Base-by-base conservation (phyloP, 2,113 vertebrate genomes). In the Chascanopsetta lugubris region DNA sequence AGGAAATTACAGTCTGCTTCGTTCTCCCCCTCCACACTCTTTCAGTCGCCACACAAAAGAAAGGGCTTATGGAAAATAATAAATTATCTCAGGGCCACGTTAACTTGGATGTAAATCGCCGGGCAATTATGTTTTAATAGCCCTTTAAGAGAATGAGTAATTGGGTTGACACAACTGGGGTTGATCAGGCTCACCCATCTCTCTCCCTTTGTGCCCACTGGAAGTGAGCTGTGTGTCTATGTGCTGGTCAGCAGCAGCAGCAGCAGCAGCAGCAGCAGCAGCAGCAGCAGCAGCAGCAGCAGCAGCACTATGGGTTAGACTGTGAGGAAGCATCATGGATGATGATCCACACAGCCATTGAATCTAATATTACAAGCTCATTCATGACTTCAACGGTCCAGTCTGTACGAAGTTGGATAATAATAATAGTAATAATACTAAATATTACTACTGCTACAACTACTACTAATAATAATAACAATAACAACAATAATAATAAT, bases 111-210 rank as follows among this genome's bases (percentile, higher is more conserved):
- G 87, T 92, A 93, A 93, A 93, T 92, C 88, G 90, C 88, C 40
- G 61, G 84, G 88, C 90, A 93, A 93, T 93, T 91, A 92, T 92
- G 91, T 90, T 92, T 91, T 93, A 93, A 93, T 93, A 87, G 89
- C 79, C 88, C 91, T 91, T 91, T 91, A 93, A 92, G 88, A 91
- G 90, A 92, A 92, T 91, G 91, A 92, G 81, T 91, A 92, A 93
- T 92, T 91, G 88, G 87, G 88, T 86, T 90, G 87, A 90, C 84
- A 87, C 82, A 85, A 68, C 79, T 78, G 77, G 82, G 87, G 90
- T 82, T 88, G 88, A 91, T 91, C 89, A 86, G 79, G 62, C 87
- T 88, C 79, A 85, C 85, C 88, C 82, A 80, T 84, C 87, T 82
- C 75, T 81, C 65, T 82, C 69, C 85, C 79, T 85, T 76, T 85